These are phyloP conservation scores for Agonopterix heracliana DNA, from an alignment of 2,888 invertebrate genomes.

Conservation along the genomic window DNA sequence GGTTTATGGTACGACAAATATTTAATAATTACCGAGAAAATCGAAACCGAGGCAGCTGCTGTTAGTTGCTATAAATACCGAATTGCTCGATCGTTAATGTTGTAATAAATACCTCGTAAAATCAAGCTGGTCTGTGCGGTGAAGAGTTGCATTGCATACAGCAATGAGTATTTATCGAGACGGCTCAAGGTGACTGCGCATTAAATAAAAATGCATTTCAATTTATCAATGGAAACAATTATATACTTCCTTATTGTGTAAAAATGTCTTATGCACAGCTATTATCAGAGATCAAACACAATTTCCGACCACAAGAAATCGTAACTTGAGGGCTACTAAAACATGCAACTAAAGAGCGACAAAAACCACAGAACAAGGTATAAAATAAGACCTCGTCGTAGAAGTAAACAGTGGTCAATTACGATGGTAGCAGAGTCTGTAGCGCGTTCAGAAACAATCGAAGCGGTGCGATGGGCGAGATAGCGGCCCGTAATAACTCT, in stretches of 20 bases:
- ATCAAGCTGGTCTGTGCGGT: conserved; percentile 32
- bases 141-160: conserved; percentile 26
- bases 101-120: conserved; percentile 43
- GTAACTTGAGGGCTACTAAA: no score
- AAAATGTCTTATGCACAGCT: no score
- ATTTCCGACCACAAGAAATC: neutral
- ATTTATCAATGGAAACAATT: conserved; percentile 12
- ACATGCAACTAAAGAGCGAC: conserved; percentile 9
- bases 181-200: conserved; percentile 16
- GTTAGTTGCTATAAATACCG: conserved; percentile 34
- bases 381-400: conserved; percentile 63
- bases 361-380: conserved; percentile 51
- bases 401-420: conserved; percentile 75
- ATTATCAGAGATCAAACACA: neutral
- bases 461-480: conserved; percentile 72
- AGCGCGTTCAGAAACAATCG: conserved; percentile 72
- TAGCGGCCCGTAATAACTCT: conserved; percentile 72
- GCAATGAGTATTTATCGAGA: conserved; percentile 18
- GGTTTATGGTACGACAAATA: conserved; percentile 5
- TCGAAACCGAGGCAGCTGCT: conserved; percentile 34
- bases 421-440: conserved; percentile 62
- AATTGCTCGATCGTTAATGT: conserved; percentile 30
- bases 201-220: conserved; percentile 11
- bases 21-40: conserved; percentile 31
- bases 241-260: conserved; percentile 34